Percentiles rank a stretch among this genome's conserved stretches.
phyloP scores from a whole-genome alignment of 2,113 vertebrate species.

The Fregetta grallaria region DNA sequence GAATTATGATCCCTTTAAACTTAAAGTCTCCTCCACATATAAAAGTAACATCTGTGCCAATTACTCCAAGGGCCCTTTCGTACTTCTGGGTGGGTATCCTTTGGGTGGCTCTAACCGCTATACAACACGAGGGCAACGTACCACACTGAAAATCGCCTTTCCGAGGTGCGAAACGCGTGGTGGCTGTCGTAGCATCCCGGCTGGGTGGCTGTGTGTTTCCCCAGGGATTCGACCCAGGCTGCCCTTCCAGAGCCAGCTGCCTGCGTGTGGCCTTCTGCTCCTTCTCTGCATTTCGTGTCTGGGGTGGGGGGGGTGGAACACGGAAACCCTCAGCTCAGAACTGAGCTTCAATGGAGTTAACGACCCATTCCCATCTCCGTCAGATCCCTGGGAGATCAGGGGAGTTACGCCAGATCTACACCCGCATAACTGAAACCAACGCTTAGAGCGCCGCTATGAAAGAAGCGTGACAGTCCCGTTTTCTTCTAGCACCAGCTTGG shows the following conservation, averaged over 20 bases:
- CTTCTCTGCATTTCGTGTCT: background rate
- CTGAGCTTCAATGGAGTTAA: constrained; percentile 66
- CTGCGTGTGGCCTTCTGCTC: background rate
- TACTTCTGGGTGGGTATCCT: constrained; percentile 56
- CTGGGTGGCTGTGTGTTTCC: background rate
- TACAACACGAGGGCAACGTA: background rate
- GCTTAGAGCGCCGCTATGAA: background rate
- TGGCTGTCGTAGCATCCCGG: background rate
- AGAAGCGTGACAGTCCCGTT: background rate
- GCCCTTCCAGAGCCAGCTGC: background rate
- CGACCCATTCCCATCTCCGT: constrained; percentile 13
- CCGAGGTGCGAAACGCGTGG: background rate
- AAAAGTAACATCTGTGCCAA: constrained; percentile 68
- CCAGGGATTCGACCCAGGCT: background rate
- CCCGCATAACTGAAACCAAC: background rate
- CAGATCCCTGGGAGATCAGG: background rate
- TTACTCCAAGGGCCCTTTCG: constrained; percentile 71
- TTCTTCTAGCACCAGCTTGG: constrained; percentile 50
- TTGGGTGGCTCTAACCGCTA: constrained; percentile 24
- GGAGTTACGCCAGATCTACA: background rate
- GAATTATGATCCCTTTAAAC: constrained; percentile 77
- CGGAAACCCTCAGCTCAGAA: constrained; percentile 61
- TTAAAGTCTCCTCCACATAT: constrained; percentile 70
- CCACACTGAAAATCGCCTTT: background rate
- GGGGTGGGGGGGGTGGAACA: background rate